Percentiles rank a stretch among this genome's conserved stretches.
Conservation (phyloP, 1,140 invertebrate genomes). For the Saccostrea glomerata region DNA sequence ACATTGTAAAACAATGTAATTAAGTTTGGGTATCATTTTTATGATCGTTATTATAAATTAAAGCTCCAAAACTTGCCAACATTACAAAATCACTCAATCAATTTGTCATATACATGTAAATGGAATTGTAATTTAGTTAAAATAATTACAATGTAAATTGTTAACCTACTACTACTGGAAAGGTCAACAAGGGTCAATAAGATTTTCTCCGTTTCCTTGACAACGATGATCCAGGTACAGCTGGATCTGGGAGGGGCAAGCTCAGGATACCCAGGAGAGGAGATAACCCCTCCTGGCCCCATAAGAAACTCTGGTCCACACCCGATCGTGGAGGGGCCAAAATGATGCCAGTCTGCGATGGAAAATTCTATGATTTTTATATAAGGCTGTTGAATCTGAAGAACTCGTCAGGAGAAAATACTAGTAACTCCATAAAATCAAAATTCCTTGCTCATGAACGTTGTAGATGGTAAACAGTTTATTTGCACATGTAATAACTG, state of each 20-base stretch:
- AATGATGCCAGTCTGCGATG: slow-evolving; percentile 69
- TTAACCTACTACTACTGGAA: slow-evolving; percentile 46
- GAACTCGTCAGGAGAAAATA: not conserved
- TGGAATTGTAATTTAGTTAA: not conserved
- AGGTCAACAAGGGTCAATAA: slow-evolving; percentile 78
- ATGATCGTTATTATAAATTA: too few relatives aligned
- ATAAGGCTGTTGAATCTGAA: not conserved
- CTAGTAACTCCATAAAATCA: too few relatives aligned
- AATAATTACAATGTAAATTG: not conserved
- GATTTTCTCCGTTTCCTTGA: slow-evolving; percentile 76
- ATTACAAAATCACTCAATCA: too few relatives aligned
- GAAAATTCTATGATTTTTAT: slow-evolving; percentile 14
- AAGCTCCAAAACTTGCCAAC: too few relatives aligned
- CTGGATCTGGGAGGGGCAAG: slow-evolving; percentile 73
- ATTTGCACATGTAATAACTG: too few relatives aligned
- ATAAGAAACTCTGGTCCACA: slow-evolving; percentile 75
- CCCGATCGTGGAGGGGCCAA: slow-evolving; percentile 72
- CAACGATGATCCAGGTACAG: slow-evolving; percentile 80
- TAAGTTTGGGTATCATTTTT: too few relatives aligned
- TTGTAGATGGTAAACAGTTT: too few relatives aligned
- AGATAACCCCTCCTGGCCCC: slow-evolving; percentile 79
- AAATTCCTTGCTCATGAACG: too few relatives aligned
- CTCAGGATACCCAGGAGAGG: slow-evolving; percentile 77
- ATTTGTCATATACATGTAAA: too few relatives aligned
- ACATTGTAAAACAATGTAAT: too few relatives aligned